phyloP scores from a whole-genome alignment of 2,797 vertebrate species.

The Lutjanus argentimaculatus region DNA sequence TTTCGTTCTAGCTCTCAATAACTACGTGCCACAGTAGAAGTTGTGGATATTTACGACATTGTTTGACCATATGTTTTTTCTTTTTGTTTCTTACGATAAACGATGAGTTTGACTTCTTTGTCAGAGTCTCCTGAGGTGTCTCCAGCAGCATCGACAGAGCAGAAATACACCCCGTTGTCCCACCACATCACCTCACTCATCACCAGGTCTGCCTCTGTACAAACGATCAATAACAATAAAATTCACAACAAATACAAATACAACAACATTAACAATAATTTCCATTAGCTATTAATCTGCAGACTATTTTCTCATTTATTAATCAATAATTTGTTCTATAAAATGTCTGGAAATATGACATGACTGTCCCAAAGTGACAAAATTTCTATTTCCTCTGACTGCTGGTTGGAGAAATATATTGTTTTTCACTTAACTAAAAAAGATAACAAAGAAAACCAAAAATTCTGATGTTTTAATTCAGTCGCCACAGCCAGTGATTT shows the following conservation, averaged over 20 bases:
- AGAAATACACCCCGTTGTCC: constrained; percentile 96
- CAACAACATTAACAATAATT: no score
- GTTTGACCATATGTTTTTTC: background rate
- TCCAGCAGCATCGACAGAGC: constrained; percentile 91
- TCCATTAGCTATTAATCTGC: no score
- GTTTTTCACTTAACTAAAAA: background rate
- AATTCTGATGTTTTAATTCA: background rate
- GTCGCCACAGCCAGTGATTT: background rate
- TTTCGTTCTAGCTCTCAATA: background rate
- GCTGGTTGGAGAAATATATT: no score
- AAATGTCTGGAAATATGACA: no score
- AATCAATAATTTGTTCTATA: no score
- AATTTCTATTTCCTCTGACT: no score
- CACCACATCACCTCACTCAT: constrained; percentile 98
- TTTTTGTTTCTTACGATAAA: constrained; percentile 89
- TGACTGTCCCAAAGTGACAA: no score
- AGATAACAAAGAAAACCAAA: background rate
- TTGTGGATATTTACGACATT: background rate
- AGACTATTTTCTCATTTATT: no score
- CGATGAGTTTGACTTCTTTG: constrained; percentile 93
- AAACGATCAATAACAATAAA: background rate
- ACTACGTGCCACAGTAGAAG: background rate
- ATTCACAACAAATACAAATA: no score
- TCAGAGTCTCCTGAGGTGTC: constrained; percentile 92
- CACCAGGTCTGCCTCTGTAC: constrained; percentile 93